Base-by-base conservation (phyloP, 2,113 vertebrate species). In the Syngnathoides biaculeatus region DNA sequence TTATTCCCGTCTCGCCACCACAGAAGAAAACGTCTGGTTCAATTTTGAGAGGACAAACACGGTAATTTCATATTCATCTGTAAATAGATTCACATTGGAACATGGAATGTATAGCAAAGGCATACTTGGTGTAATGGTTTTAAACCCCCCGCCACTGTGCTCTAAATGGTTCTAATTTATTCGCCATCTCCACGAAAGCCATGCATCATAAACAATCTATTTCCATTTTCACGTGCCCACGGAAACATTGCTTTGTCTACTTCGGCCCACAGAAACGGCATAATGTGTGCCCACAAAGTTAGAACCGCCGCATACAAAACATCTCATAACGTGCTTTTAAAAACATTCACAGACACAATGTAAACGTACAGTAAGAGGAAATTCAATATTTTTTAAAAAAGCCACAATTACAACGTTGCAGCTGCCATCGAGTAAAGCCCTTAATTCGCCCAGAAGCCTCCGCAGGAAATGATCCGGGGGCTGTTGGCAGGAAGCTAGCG, bases 1-100 rank as follows among this genome's bases (percentile, higher is more conserved):
- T 75, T n/a, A 30, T 7, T 79, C 73, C 35, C 20, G 13, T 62
- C 58, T 81, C 68, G 50, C 71, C 27, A 78, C 70, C 72, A 77
- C 61, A 72, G 52, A 9, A n/a, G 68, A 79, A 39, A 45, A 43
- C 67, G 59, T 52, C 42, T 68, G 58, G 57, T 77, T 55, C 24
- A 65, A n/a, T 39, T 48, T 55, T 65, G 69, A 50, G 52, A 70
- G 58, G 50, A 47, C 22, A 71, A 72, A 40, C 62, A 13, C 26
- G 39, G 19, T 42, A 48, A 67, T 67, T 10, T 75, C 20, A 19
- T 42, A 30, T 63, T 26, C 45, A 22, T 40, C 48, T 59, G 42
- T 65, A 22, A 26, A 26, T 27, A 11, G 53, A 11, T 17, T 24
- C 43, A 66, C 43, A 69, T 58, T 57, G 63, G 65, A 53, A 62